Percentiles rank a stretch among this genome's conserved stretches.
Evolutionary conservation across 1,140 invertebrate species (phyloP).

Genomic region (Lycorma delicatula): DNA sequence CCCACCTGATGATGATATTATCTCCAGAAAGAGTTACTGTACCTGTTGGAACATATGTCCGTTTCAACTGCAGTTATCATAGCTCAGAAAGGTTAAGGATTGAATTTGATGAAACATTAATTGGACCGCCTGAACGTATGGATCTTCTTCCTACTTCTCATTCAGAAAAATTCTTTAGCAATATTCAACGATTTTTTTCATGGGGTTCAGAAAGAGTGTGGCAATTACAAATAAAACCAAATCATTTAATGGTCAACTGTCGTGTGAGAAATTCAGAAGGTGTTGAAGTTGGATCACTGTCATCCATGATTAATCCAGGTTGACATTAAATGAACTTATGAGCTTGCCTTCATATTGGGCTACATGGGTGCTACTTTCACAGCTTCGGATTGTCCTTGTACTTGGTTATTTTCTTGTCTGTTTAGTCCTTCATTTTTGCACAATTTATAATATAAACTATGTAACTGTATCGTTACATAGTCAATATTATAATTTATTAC

Average conservation of each 20-base stretch:
- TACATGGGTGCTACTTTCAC: too few relatives aligned
- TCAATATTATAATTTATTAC: too few relatives aligned
- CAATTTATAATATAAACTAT: too few relatives aligned
- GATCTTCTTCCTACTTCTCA: constrained; percentile 1
- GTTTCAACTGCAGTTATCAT: constrained; percentile 45
- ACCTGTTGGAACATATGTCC: constrained; percentile 35
- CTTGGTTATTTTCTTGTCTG: too few relatives aligned
- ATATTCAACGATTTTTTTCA: constrained; percentile 11
- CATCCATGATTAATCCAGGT: constrained; percentile 33
- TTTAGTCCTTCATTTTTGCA: too few relatives aligned
- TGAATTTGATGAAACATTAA: constrained; percentile 36
- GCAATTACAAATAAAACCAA: constrained; percentile 30
- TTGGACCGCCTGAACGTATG: constrained; percentile 5
- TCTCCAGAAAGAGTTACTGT: constrained; percentile 39
- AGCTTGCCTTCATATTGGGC: too few relatives aligned
- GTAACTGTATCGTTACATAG: too few relatives aligned
- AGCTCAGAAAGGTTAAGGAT: constrained; percentile 38
- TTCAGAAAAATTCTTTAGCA: background rate
- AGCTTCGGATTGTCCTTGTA: too few relatives aligned
- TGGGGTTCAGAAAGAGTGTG: constrained; percentile 23
- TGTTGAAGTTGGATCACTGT: constrained; percentile 32
- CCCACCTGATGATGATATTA: constrained; percentile 44
- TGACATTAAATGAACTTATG: too few relatives aligned
- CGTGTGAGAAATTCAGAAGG: constrained; percentile 31
- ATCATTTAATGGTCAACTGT: constrained; percentile 32